phyloP scores from a whole-genome alignment of 1,140 invertebrate species.

The Goniozus legneri region DNA sequence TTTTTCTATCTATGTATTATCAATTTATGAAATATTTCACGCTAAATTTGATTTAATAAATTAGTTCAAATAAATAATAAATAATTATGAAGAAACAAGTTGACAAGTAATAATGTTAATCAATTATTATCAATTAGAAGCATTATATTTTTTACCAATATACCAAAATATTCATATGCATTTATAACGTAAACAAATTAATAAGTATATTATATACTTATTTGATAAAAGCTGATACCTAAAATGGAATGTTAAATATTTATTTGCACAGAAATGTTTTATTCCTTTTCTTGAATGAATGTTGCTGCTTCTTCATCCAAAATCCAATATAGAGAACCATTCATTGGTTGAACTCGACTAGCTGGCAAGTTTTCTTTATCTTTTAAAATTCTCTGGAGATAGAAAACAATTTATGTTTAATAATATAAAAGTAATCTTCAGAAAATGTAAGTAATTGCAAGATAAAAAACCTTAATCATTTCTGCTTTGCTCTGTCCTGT shows the following conservation, averaged over 20 bases:
- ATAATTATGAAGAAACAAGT: too few species aligned
- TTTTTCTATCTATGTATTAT: too few species aligned
- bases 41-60: too few species aligned
- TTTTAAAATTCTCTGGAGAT: constrained; percentile 66
- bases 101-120: too few species aligned
- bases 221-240: constrained; percentile 1
- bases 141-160: constrained; percentile 16
- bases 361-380: constrained; percentile 73
- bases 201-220: background rate
- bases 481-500: constrained; percentile 84
- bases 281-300: constrained; percentile 20
- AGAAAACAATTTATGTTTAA: background rate
- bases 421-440: constrained; percentile 5
- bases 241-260: constrained; percentile 25
- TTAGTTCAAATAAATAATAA: too few species aligned
- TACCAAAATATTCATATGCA: constrained; percentile 8
- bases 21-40: too few species aligned
- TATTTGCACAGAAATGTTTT: background rate
- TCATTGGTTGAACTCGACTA: constrained; percentile 64
- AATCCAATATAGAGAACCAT: constrained; percentile 75
- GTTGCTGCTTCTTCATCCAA: constrained; percentile 71
- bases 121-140: too few species aligned
- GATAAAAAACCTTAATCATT: constrained; percentile 80
- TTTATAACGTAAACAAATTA: too few species aligned
- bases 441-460: constrained; percentile 7